A percentile compares a stretch with the other conserved stretches of the same genome.
phyloP scores from a whole-genome alignment of 2,113 vertebrate species.

The Mus pahari region DNA sequence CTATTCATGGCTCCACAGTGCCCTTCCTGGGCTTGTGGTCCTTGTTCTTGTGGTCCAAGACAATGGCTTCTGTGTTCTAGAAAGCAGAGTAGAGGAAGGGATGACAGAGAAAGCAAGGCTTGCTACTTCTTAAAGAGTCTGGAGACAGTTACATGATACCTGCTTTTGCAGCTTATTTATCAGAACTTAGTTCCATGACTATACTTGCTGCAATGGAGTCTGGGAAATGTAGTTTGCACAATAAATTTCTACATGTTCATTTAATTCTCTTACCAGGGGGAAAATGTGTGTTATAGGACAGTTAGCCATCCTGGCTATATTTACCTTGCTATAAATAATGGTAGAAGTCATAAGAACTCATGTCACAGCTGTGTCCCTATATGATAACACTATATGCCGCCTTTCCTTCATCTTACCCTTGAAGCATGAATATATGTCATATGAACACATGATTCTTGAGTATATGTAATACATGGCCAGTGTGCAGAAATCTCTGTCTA shows the following conservation, averaged over 20 bases:
- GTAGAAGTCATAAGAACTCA: background rate
- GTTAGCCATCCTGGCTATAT: background rate
- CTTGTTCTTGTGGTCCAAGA: background rate
- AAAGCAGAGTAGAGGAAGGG: background rate
- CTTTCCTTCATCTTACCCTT: constrained; percentile 5
- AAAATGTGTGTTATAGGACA: background rate
- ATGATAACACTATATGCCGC: background rate
- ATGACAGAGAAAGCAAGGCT: background rate
- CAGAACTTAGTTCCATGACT: background rate
- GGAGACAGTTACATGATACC: background rate
- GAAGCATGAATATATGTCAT: background rate
- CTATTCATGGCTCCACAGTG: background rate
- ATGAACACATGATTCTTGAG: background rate
- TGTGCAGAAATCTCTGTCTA: background rate
- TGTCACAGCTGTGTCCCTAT: background rate
- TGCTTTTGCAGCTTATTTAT: background rate
- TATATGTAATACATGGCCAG: background rate
- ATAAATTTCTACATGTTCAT: background rate
- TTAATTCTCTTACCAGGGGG: background rate
- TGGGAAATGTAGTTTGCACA: constrained; percentile 19
- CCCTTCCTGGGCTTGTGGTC: too few species aligned
- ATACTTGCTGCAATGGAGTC: background rate
- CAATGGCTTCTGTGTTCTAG: background rate
- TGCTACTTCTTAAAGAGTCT: background rate
- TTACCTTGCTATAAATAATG: constrained; percentile 14